Base-by-base conservation (phyloP, 2,888 invertebrate species). In the Drosophila niveifrons region DNA sequence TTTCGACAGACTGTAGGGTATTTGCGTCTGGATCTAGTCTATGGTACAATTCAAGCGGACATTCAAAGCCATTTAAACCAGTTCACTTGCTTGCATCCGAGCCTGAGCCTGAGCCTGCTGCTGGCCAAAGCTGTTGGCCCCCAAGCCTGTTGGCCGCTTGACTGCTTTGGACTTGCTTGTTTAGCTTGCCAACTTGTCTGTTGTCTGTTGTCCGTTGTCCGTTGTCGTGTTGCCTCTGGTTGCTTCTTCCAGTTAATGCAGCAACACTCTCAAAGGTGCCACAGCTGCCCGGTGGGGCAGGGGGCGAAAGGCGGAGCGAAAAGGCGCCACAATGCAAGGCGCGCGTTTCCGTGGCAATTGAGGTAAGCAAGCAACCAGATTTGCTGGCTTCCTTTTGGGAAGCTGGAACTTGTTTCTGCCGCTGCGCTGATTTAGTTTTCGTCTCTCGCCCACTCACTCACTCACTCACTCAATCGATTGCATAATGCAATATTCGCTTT, bases 381-480 rank as follows among this genome's bases (percentile, higher is more conserved):
- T 72, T 52, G 55, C 44, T 51, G 11, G 66, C 52, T 79, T 74
- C 71, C 75, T 71, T 75, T 68, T 59, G 28, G 73, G 58, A 36
- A n/a, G 23, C 36, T n/a, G 36, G n/a, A 61, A 77, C 78, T 43
- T 10, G 78, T 77, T 75, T 75, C 36, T 11, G 62, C 50, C 36
- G 55, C 23, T 59, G 85, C 58, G 67, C 85, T 83, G 88, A 87
- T 83, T 83, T 82, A 84, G 88, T 83, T 83, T 82, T 82, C 71
- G 64, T 75, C 80, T 59, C 23, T 23, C 23, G 55, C 66, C 53
- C 66, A 66, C 66, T 75, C 61, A 36, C 36, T 34, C 11, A 4
- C n/a, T 34, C 34, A 1, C 34, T 31, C 31, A 9, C 31, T 11
- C 34, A 3, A 11, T 34, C 50, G 36, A 77, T 80, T 80, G 67